Percentiles rank a stretch among this genome's conserved stretches.
Evolutionary conservation across 1,140 invertebrate species (phyloP).

Genomic region (Diplogasteroides magnus): DNA sequence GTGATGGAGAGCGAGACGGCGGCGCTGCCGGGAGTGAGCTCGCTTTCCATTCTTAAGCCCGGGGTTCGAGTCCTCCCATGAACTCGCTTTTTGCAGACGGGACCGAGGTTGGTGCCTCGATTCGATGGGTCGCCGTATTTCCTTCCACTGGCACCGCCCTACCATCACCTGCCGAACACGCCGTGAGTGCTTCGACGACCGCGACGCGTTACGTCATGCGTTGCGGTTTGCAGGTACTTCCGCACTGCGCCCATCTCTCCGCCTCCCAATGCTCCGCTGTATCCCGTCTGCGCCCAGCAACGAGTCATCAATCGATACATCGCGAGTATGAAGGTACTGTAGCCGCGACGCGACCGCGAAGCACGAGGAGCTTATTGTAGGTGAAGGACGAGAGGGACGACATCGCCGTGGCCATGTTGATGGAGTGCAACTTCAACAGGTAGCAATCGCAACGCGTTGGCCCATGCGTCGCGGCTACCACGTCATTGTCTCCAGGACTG

Average conservation of each 20-base stretch:
- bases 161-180: constrained; percentile 12
- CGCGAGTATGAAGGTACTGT: background rate
- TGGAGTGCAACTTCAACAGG: too few species aligned
- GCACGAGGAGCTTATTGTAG: too few species aligned
- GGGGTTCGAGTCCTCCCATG: background rate
- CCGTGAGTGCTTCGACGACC: constrained; percentile 1
- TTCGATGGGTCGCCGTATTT: background rate
- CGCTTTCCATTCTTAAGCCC: too few species aligned
- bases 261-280: background rate
- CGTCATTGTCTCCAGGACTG: too few species aligned
- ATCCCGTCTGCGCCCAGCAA: background rate
- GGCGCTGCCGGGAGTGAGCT: background rate
- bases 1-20: background rate
- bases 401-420: too few species aligned
- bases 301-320: constrained; percentile 12
- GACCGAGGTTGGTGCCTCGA: background rate
- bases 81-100: too few species aligned
- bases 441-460: too few species aligned
- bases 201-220: background rate
- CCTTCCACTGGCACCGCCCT: constrained; percentile 3
- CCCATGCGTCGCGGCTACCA: too few species aligned
- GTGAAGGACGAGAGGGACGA: too few species aligned
- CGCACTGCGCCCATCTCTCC: constrained; percentile 5
- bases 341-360: background rate
- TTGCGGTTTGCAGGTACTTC: constrained; percentile 4